Conservation (phyloP, 2,113 vertebrate species). For the Gymnogyps californianus region DNA sequence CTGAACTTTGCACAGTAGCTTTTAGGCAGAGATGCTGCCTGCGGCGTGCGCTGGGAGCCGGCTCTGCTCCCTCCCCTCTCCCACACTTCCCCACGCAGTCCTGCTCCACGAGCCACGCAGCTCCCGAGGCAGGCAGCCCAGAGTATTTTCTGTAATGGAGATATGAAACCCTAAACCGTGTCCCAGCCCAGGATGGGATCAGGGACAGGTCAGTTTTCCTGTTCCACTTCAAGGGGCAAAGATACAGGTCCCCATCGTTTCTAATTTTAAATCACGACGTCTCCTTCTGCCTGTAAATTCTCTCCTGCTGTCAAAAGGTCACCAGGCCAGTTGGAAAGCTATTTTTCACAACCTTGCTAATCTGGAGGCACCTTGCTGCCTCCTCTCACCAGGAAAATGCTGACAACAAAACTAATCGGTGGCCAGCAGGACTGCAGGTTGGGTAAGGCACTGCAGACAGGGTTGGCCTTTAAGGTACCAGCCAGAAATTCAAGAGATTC, state of each 20-base stretch:
- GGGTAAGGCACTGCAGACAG: neutral
- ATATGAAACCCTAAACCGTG: accelerated
- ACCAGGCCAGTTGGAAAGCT: neutral
- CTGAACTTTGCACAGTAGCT: neutral
- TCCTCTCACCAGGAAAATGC: neutral
- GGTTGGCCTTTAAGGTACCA: neutral
- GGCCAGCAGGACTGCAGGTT: neutral
- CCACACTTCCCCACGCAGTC: neutral
- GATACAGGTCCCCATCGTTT: neutral
- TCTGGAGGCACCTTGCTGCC: neutral
- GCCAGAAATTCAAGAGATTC: neutral
- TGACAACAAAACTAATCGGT: neutral
- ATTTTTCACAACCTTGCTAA: neutral
- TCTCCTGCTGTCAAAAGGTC: neutral
- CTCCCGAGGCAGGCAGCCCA: neutral
- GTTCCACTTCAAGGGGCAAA: neutral
- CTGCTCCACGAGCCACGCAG: neutral
- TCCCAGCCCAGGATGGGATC: neutral
- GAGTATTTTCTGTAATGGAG: neutral
- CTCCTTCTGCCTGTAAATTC: neutral
- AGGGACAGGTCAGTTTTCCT: neutral
- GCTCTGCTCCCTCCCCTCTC: neutral
- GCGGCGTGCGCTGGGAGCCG: neutral
- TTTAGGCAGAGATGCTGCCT: neutral
- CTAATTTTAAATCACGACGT: neutral